phyloP scores from a whole-genome alignment of 2,113 vertebrate genomes.

The Pseudorectes ferrugineus region DNA sequence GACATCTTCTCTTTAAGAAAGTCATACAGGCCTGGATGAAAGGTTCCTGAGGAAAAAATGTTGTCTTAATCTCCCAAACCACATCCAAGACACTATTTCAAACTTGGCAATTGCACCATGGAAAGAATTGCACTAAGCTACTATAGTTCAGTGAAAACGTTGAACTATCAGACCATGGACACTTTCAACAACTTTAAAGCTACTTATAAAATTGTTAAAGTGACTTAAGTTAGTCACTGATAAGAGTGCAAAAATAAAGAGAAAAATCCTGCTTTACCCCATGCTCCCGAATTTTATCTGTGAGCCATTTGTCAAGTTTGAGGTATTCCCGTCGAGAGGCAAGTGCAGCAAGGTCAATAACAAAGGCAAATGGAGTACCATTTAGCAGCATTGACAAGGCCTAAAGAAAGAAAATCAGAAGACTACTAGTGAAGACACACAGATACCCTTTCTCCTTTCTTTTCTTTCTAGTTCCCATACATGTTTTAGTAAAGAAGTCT shows the following conservation, averaged over 20 bases:
- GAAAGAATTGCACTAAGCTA: conserved; percentile 1
- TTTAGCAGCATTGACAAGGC: conserved; percentile 99
- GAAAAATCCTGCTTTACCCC: conserved; percentile 82
- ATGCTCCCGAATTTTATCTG: conserved; percentile 98
- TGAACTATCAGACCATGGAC: not conserved
- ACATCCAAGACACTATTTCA: not conserved
- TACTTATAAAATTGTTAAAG: not conserved
- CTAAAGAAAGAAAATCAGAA: conserved; percentile 71
- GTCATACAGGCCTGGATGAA: conserved; percentile 99
- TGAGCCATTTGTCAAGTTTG: conserved; percentile 99
- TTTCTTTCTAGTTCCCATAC: not conserved
- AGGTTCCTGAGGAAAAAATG: conserved; percentile 79
- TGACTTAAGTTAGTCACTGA: conserved; percentile 12
- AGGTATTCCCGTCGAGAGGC: conserved; percentile 99
- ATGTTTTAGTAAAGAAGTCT: not conserved
- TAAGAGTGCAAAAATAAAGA: conserved; percentile 41
- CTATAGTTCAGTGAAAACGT: not conserved
- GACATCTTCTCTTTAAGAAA: conserved; percentile 96
- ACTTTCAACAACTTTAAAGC: conserved; percentile 14
- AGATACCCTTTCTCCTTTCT: not conserved
- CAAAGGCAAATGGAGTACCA: conserved; percentile 99
- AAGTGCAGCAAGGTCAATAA: conserved; percentile 99
- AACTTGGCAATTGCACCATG: conserved; percentile 27
- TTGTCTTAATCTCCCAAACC: not conserved
- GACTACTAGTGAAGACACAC: conserved; percentile 39